A percentile compares a stretch with the other conserved stretches of the same genome.
Conservation (phyloP, 2,113 vertebrate genomes). For the Patagioenas fasciata region DNA sequence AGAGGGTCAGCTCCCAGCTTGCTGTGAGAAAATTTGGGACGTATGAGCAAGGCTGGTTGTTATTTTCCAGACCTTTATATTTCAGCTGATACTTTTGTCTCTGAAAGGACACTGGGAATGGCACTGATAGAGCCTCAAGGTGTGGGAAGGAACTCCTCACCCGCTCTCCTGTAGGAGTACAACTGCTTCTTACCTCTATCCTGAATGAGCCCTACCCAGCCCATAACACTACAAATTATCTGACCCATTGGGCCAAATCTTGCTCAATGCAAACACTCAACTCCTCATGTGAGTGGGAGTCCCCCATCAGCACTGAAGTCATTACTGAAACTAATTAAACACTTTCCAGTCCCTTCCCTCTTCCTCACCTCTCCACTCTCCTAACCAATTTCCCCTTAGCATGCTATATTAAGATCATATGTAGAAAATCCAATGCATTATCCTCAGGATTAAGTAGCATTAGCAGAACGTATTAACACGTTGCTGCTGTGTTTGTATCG, state of each 20-base stretch:
- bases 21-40: neutral
- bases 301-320: neutral
- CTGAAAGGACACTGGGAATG: neutral
- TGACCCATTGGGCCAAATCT: neutral
- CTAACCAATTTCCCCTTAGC: neutral
- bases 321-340: neutral
- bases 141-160: neutral
- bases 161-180: fast-evolving
- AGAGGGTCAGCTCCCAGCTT: neutral
- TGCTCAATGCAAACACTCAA: neutral
- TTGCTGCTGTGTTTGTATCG: constrained; percentile 8
- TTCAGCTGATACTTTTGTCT: neutral
- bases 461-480: neutral
- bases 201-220: neutral
- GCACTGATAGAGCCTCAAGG: neutral
- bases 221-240: neutral
- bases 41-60: neutral
- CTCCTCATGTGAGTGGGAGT: neutral
- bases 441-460: constrained; percentile 28
- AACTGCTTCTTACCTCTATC: neutral
- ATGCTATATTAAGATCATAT: constrained; percentile 2
- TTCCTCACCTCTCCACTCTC: neutral
- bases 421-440: constrained; percentile 30
- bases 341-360: neutral
- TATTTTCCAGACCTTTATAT: neutral